Percentiles rank a stretch among this genome's conserved stretches.
Conservation (phyloP, 1,140 invertebrate genomes). For the Drosophila aff. region DNA sequence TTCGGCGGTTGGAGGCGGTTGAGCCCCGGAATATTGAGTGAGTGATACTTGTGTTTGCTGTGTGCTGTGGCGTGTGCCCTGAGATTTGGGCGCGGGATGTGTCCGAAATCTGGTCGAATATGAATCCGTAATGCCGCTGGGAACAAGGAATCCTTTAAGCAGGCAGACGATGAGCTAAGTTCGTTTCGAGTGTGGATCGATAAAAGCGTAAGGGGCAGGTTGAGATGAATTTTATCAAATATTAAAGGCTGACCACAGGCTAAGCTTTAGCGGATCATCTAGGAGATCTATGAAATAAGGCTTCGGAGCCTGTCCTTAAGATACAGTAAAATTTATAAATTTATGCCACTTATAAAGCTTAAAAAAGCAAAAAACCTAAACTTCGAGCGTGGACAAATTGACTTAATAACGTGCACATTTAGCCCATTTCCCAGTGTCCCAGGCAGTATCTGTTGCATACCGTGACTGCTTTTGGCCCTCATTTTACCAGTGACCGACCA, state of each 20-base stretch:
- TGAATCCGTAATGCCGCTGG: conserved; percentile 38
- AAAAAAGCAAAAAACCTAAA: background rate
- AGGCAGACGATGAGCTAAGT: conserved; percentile 1
- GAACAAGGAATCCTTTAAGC: conserved; percentile 13
- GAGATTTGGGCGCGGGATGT: conserved; percentile 62
- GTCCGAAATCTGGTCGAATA: conserved; percentile 59
- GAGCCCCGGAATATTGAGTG: conserved; percentile 22
- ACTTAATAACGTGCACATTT: conserved; percentile 16
- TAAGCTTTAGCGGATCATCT: background rate
- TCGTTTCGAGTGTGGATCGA: conserved; percentile 1
- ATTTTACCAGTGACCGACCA: conserved; percentile 21
- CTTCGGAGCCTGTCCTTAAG: too few relatives aligned
- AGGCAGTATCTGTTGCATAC: conserved; percentile 59
- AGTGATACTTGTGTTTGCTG: conserved; percentile 47
- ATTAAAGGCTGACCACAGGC: background rate
- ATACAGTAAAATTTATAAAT: background rate
- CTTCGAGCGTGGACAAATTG: conserved; percentile 1
- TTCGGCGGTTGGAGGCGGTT: conserved; percentile 4
- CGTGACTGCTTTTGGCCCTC: background rate
- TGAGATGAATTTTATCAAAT: background rate
- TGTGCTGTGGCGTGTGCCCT: conserved; percentile 29
- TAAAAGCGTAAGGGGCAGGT: background rate
- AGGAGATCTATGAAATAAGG: background rate
- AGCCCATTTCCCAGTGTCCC: conserved; percentile 4
- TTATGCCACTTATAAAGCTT: background rate